These are phyloP conservation scores for Bursaphelenchus okinawaensis DNA, from an alignment of 2,888 invertebrate genomes.

Conservation along the genomic window DNA sequence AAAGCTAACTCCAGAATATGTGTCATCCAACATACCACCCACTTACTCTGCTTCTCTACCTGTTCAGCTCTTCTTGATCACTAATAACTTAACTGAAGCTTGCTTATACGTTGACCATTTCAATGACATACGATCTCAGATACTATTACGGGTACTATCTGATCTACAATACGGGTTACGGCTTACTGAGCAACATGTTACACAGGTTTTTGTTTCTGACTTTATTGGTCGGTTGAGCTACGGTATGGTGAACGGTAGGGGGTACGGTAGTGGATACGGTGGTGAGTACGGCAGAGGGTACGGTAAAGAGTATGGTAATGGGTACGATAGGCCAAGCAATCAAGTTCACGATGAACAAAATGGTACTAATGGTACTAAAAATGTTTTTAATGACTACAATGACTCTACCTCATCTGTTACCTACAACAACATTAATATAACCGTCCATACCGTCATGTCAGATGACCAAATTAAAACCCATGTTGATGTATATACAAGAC, in stretches of 20 bases:
- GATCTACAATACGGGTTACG: conserved; percentile 12
- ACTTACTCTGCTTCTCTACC: conserved; percentile 12
- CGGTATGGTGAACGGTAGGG: too few relatives aligned
- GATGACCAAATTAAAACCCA: background rate
- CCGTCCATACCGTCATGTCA: too few relatives aligned
- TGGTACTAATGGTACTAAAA: too few relatives aligned
- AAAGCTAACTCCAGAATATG: background rate
- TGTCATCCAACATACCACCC: conserved; percentile 13
- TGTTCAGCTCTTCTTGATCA: conserved; percentile 6
- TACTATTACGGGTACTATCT: conserved; percentile 7
- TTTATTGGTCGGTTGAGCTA: conserved; percentile 5
- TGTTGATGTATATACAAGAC: background rate
- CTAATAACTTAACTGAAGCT: conserved; percentile 10
- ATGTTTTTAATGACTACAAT: too few relatives aligned
- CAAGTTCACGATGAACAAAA: too few relatives aligned
- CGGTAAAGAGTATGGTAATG: too few relatives aligned
- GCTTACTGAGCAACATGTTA: background rate
- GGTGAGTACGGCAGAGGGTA: too few relatives aligned
- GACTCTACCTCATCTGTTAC: too few relatives aligned
- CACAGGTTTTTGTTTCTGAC: conserved; percentile 8
- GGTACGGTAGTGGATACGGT: too few relatives aligned
- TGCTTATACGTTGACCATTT: conserved; percentile 17
- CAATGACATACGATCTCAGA: conserved; percentile 15
- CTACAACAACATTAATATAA: too few relatives aligned
- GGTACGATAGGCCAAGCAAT: too few relatives aligned